phyloP scores from a whole-genome alignment of 2,888 invertebrate genomes.

The Caenorhabditis panamensis region DNA sequence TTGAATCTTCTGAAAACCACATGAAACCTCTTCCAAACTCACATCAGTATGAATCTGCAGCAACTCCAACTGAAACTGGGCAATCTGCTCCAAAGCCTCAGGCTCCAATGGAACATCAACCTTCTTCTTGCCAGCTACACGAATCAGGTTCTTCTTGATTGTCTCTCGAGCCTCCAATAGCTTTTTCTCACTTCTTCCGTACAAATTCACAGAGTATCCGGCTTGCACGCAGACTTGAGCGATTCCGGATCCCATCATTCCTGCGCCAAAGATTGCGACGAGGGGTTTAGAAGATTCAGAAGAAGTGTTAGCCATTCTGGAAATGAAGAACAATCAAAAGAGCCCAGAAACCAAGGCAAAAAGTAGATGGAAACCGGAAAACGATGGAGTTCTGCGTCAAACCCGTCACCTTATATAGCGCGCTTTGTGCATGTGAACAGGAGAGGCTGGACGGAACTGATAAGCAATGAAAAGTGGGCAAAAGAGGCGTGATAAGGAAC shows the following conservation, averaged over 20 bases:
- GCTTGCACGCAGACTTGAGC: constrained; percentile 86
- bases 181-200: constrained; percentile 87
- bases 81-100: constrained; percentile 52
- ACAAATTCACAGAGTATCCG: constrained; percentile 89
- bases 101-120: constrained; percentile 46
- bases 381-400: too few species aligned
- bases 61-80: constrained; percentile 38
- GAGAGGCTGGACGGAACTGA: constrained; percentile 43
- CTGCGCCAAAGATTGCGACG: constrained; percentile 76
- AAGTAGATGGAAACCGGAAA: too few species aligned
- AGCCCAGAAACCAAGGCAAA: too few species aligned
- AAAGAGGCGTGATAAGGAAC: too few species aligned
- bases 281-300: constrained; percentile 19
- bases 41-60: constrained; percentile 69
- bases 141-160: constrained; percentile 60
- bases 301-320: constrained; percentile 20
- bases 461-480: background rate
- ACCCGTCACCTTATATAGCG: too few species aligned
- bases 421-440: constrained; percentile 39
- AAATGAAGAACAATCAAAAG: too few species aligned
- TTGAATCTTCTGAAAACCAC: too few species aligned
- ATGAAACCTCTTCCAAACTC: background rate
- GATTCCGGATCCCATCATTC: constrained; percentile 80
- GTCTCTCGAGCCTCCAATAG: constrained; percentile 86
- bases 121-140: constrained; percentile 59